Evolutionary conservation across 2,797 vertebrate genomes (phyloP).

Genomic region (Cuculus canorus): DNA sequence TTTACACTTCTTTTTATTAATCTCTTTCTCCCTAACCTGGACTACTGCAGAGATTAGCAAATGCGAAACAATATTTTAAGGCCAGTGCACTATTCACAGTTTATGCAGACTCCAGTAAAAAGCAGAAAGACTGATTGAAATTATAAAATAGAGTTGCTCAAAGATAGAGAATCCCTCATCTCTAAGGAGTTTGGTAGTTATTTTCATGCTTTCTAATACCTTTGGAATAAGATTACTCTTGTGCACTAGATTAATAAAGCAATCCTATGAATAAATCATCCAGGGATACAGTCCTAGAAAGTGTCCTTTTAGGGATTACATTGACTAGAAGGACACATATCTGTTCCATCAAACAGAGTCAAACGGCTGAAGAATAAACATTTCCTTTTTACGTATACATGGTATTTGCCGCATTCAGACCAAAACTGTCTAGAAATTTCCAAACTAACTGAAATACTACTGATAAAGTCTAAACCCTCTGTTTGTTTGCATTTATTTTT

Average conservation of each 20-base stretch:
- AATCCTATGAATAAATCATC: slow-evolving; percentile 21
- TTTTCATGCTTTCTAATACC: slow-evolving; percentile 3
- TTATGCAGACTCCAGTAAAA: background rate
- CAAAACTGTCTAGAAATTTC: background rate
- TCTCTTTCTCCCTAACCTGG: background rate
- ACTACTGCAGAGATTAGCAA: background rate
- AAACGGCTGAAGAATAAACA: background rate
- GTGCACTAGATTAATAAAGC: slow-evolving; percentile 28
- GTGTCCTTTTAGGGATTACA: background rate
- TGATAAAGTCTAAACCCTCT: background rate
- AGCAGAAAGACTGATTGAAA: background rate
- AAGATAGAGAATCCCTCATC: background rate
- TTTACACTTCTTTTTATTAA: background rate
- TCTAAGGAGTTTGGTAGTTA: background rate
- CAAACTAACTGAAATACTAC: background rate
- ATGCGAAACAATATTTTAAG: background rate
- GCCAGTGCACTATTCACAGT: background rate
- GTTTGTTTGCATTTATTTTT: background rate
- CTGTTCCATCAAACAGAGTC: background rate
- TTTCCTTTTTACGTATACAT: background rate
- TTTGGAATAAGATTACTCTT: slow-evolving; percentile 4
- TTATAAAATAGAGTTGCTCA: background rate
- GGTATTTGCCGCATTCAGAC: background rate
- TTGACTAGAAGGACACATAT: background rate
- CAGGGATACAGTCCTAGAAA: background rate